Base-by-base conservation (phyloP, 2,888 invertebrate genomes). In the Pandemis heparana region DNA sequence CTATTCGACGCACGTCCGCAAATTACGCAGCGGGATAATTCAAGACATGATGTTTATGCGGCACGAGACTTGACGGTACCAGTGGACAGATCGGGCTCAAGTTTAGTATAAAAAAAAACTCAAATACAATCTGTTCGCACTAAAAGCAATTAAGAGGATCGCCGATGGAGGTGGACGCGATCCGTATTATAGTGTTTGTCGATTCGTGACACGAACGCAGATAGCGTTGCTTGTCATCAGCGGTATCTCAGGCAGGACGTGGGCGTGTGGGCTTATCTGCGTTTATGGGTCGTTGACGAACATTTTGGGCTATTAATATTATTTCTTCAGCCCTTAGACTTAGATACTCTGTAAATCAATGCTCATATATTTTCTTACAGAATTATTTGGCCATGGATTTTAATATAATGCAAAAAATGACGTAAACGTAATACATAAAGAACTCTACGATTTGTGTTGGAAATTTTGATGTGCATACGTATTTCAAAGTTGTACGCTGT, bases 21-120 rank as follows among this genome's bases (percentile, higher is more conserved):
- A 78, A 78, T 79, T 80, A 79, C 78, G 77, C 72, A 53, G 68
- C 74, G 75, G 76, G 76, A 78, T 78, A 77, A 80, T 79, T 80
- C 78, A 67, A 70, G 75, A 77, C 72, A 74, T 75, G 75, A 75
- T 74, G 66, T 66, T 73, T 66, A 74, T 66, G 74, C 68, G 65
- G 59, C 59, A 66, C 66, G 67, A 68, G 70, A 48, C 61, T 51
- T 16, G 14, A 32, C 14, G 66, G 46, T 68, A 56, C 68, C 53
- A 23, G 23, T 41, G 41, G 59, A 69, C 56, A 67, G 56, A 67
- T 68, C 62, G 23, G 32, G 32, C 38, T 32, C 56, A 38, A 69
- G 68, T 73, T 73, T 64, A 23, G 62, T 73, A 60, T 39, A 48
- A 59, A 70, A 69, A 73, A 68, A 73, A 39, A 23, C 70, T 64